Percentiles rank a stretch among this genome's conserved stretches.
phyloP scores from a whole-genome alignment of 2,113 vertebrate species.

The Hylia prasina region DNA sequence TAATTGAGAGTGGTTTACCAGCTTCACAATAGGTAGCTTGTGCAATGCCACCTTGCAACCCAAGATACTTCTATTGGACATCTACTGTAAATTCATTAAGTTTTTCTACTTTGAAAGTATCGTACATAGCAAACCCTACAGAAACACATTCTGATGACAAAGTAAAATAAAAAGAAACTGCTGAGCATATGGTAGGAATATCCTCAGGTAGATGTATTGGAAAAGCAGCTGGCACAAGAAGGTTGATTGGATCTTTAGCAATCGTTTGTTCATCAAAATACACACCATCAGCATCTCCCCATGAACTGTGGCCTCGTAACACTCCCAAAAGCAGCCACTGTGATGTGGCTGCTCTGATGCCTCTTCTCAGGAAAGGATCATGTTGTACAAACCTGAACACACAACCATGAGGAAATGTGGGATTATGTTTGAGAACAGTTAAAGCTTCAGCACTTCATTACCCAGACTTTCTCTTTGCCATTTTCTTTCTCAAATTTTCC shows the following conservation, averaged over 20 bases:
- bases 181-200: background rate
- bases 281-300: rapidly evolving
- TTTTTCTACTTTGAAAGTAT: background rate
- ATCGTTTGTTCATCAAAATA: background rate
- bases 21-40: background rate
- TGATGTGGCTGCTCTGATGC: background rate
- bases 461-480: background rate
- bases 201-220: background rate
- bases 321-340: background rate
- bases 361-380: background rate
- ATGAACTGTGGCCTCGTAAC: background rate
- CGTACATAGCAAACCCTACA: background rate
- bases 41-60: background rate
- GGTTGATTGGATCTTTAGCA: background rate
- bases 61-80: background rate
- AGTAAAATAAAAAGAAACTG: background rate
- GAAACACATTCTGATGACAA: background rate
- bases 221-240: background rate
- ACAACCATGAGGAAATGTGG: background rate
- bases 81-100: background rate
- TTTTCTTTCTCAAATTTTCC: background rate
- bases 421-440: background rate
- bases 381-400: background rate
- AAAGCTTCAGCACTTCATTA: background rate
- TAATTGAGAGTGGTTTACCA: background rate